phyloP scores from a whole-genome alignment of 2,888 invertebrate species.

The Machimus atricapillus region DNA sequence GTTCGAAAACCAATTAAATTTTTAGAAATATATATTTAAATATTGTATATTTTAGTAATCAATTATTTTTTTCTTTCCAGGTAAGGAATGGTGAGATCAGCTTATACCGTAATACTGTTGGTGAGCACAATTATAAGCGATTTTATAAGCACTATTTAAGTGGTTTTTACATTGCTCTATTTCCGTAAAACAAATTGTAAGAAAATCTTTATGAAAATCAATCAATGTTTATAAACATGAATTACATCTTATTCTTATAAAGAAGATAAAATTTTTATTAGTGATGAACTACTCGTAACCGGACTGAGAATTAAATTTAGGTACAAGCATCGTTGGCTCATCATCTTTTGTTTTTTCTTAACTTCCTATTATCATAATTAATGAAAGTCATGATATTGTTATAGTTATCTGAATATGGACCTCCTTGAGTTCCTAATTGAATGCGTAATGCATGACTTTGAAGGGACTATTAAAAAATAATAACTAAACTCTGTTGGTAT shows the following conservation, averaged over 20 bases:
- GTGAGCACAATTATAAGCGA: not conserved
- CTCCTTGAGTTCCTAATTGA: not conserved
- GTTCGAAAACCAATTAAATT: not conserved
- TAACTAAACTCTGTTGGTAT: no score
- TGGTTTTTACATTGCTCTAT: not conserved
- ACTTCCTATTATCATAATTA: no score
- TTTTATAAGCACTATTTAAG: not conserved
- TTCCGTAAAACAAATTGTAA: not conserved
- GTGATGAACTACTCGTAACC: no score
- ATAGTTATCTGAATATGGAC: not conserved
- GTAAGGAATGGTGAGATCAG: constrained; percentile 12
- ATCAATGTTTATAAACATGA: no score
- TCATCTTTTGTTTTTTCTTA: no score
- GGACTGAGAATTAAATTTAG: no score
- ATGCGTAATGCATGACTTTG: not conserved
- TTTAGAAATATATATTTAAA: not conserved
- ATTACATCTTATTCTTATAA: not conserved
- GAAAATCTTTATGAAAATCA: not conserved
- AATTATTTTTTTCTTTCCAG: constrained; percentile 12
- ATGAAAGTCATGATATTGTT: not conserved
- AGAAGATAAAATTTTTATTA: no score
- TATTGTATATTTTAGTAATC: not conserved
- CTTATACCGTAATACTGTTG: not conserved
- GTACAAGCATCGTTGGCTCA: no score
- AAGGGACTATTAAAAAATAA: not conserved